Conservation (phyloP, 2,113 vertebrate genomes). For the Mormoops blainvillei region DNA sequence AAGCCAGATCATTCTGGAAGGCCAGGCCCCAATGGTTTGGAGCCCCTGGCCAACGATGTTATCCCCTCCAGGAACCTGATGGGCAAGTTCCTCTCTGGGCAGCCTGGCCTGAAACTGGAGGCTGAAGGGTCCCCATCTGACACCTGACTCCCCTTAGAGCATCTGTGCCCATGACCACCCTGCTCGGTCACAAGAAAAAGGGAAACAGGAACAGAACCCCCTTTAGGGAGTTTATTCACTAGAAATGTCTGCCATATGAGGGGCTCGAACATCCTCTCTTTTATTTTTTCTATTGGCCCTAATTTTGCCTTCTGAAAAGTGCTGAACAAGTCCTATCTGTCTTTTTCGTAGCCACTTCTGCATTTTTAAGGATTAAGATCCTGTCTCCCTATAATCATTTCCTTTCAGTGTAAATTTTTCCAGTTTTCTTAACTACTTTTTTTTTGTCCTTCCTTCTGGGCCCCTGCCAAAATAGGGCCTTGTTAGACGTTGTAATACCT, state of each 20-base stretch:
- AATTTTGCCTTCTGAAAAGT: conserved; percentile 12
- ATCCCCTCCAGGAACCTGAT: background rate
- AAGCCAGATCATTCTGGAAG: background rate
- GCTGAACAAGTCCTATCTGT: background rate
- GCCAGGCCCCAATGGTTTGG: background rate
- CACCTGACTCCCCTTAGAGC: rapidly evolving
- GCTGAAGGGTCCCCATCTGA: rapidly evolving
- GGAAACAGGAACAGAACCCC: background rate
- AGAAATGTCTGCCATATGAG: background rate
- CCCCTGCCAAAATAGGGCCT: background rate
- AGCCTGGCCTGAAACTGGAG: background rate
- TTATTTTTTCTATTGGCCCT: background rate
- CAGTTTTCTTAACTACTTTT: background rate
- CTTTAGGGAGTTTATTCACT: background rate
- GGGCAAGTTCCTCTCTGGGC: background rate
- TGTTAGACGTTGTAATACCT: background rate
- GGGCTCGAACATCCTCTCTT: background rate
- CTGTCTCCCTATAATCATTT: background rate
- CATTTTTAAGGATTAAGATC: conserved; percentile 28
- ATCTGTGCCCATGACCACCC: background rate
- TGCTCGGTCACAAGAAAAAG: background rate
- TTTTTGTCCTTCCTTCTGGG: background rate
- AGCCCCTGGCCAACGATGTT: background rate
- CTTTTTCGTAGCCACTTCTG: background rate
- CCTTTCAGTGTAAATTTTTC: background rate